phyloP scores from a whole-genome alignment of 2,797 vertebrate genomes.

The Propithecus deckenii region DNA sequence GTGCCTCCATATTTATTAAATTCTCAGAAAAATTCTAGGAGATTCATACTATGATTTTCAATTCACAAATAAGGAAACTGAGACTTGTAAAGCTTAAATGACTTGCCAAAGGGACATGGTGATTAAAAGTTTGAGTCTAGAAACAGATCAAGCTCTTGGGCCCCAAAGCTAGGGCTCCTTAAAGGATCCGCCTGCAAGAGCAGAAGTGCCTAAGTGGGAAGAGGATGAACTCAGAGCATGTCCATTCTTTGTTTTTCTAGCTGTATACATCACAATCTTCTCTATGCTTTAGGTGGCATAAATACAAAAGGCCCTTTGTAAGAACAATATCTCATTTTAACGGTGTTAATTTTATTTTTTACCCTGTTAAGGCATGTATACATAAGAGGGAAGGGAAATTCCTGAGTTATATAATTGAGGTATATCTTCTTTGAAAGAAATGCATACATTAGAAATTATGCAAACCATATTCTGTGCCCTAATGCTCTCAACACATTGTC shows the following conservation, averaged over 20 bases:
- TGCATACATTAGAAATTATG: background rate
- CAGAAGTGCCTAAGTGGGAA: background rate
- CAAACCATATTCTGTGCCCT: background rate
- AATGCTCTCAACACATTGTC: background rate
- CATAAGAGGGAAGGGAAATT: background rate
- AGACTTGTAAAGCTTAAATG: background rate
- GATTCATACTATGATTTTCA: background rate
- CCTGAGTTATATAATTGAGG: background rate
- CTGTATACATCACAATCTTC: background rate
- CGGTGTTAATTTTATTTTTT: constrained; percentile 15
- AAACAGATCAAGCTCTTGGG: background rate
- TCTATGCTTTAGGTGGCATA: background rate
- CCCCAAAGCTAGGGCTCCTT: background rate
- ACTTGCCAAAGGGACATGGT: background rate
- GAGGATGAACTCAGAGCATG: accelerated
- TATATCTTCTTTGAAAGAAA: background rate
- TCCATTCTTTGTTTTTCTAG: background rate
- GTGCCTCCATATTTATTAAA: background rate
- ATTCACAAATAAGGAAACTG: background rate
- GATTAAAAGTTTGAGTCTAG: background rate
- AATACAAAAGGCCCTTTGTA: background rate
- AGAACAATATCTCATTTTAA: background rate
- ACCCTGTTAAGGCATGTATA: background rate
- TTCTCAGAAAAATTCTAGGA: constrained; percentile 4
- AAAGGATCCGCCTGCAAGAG: background rate